Conservation (phyloP, 1,140 invertebrate genomes). For the Euura saliciscinereae region DNA sequence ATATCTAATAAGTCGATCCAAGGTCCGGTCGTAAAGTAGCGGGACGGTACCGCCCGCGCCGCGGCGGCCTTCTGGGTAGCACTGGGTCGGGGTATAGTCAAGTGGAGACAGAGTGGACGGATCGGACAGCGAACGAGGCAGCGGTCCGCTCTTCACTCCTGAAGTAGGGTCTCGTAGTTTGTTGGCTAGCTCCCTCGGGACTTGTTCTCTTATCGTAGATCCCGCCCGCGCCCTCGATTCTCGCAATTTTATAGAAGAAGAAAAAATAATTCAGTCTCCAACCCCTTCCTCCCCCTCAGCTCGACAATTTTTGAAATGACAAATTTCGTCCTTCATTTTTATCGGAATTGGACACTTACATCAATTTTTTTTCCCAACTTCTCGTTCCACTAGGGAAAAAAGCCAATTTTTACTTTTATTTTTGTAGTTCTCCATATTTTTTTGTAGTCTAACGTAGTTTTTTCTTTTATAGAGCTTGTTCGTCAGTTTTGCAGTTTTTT, state of each 20-base stretch:
- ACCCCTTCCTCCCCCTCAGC: background rate
- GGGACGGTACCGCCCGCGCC: no score
- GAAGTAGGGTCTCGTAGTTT: background rate
- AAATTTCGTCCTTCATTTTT: background rate
- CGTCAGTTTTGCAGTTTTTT: no score
- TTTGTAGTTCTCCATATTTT: no score
- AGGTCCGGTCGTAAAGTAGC: background rate
- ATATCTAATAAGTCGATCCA: background rate
- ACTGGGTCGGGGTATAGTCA: background rate
- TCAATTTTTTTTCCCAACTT: no score
- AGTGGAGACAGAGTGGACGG: slow-evolving; percentile 3
- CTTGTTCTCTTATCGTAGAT: background rate
- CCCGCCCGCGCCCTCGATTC: background rate
- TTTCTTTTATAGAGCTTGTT: no score
- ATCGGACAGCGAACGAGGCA: slow-evolving; percentile 3
- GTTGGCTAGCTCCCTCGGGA: slow-evolving; percentile 3
- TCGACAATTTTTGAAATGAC: background rate
- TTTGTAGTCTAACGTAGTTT: no score
- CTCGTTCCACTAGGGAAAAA: no score
- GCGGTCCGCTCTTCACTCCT: background rate
- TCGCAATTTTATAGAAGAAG: background rate
- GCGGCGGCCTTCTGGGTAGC: no score
- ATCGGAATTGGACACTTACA: no score
- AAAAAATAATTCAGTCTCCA: background rate
- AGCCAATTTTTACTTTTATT: no score